These are phyloP conservation scores for Gymnocephalus cernua DNA, from an alignment of 2,113 vertebrate species.

Conservation along the genomic window DNA sequence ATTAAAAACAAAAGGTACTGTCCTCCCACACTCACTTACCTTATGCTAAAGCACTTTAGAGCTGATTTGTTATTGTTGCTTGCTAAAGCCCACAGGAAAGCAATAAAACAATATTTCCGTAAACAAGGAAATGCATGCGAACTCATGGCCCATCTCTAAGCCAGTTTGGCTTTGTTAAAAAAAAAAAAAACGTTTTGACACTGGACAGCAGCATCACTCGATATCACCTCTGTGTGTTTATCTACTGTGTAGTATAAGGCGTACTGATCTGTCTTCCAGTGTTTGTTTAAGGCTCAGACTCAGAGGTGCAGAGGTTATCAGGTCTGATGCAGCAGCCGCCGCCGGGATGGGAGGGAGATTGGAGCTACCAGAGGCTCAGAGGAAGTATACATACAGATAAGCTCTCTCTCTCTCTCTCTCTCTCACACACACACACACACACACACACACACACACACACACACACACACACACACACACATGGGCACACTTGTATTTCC, in stretches of 20 bases:
- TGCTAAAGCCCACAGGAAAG: slow-evolving; percentile 39
- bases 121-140: slow-evolving; percentile 49
- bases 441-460: neutral
- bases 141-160: neutral
- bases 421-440: too few relatives aligned
- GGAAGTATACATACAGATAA: slow-evolving; percentile 9
- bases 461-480: slow-evolving; percentile 1
- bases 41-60: slow-evolving; percentile 4
- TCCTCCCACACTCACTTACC: neutral
- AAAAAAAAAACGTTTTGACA: slow-evolving; percentile 12
- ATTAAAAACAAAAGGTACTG: slow-evolving; percentile 2
- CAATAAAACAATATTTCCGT: slow-evolving; percentile 53
- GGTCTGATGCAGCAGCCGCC: neutral
- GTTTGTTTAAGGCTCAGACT: slow-evolving; percentile 42
- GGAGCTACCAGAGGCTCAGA: slow-evolving; percentile 11
- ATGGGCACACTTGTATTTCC: slow-evolving; percentile 27
- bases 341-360: slow-evolving; percentile 13
- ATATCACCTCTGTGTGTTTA: neutral
- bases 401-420: too few relatives aligned
- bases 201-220: too few relatives aligned
- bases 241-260: neutral
- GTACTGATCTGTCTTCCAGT: neutral
- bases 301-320: slow-evolving; percentile 55
- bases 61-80: slow-evolving; percentile 19
- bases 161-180: neutral